A percentile compares a stretch with the other conserved stretches of the same genome.
phyloP scores from a whole-genome alignment of 1,140 invertebrate genomes.

The Pantala flavescens region DNA sequence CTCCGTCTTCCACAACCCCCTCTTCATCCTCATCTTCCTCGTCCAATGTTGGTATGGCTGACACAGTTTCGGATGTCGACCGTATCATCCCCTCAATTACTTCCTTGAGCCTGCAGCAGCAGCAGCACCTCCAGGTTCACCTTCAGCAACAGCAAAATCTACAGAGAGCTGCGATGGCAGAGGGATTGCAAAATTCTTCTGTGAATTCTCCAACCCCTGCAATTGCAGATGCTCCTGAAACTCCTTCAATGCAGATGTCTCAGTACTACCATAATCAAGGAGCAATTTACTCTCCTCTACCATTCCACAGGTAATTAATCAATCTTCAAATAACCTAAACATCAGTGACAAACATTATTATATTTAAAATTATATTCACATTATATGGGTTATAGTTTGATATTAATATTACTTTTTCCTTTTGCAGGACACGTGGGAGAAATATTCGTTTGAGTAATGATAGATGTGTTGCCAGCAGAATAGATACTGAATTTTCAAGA shows the following conservation, averaged over 20 bases:
- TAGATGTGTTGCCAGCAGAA: conserved; percentile 66
- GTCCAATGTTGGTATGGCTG: conserved; percentile 1
- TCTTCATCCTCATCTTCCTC: conserved; percentile 12
- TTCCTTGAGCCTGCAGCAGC: conserved; percentile 39
- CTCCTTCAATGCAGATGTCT: conserved; percentile 15
- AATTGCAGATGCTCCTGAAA: conserved; percentile 39
- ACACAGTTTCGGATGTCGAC: conserved; percentile 35
- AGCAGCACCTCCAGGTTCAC: conserved; percentile 21
- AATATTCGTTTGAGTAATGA: conserved; percentile 74
- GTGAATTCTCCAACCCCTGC: conserved; percentile 46
- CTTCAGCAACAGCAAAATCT: conserved; percentile 18
- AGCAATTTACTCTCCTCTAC: conserved; percentile 52
- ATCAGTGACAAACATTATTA: too few species aligned
- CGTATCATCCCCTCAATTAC: conserved; percentile 45
- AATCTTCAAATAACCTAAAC: too few species aligned
- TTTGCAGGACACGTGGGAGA: conserved; percentile 58
- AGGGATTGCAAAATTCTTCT: conserved; percentile 33
- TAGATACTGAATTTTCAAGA: conserved; percentile 80
- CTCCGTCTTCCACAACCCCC: conserved; percentile 24
- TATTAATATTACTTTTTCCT: not conserved
- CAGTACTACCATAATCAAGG: conserved; percentile 29
- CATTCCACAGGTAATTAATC: conserved; percentile 49
- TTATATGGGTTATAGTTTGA: too few species aligned
- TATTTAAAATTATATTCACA: too few species aligned
- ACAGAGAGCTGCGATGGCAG: conserved; percentile 11